These are phyloP conservation scores for Fissipunctia ypsillon DNA, from an alignment of 2,888 invertebrate species.

Conservation along the genomic window DNA sequence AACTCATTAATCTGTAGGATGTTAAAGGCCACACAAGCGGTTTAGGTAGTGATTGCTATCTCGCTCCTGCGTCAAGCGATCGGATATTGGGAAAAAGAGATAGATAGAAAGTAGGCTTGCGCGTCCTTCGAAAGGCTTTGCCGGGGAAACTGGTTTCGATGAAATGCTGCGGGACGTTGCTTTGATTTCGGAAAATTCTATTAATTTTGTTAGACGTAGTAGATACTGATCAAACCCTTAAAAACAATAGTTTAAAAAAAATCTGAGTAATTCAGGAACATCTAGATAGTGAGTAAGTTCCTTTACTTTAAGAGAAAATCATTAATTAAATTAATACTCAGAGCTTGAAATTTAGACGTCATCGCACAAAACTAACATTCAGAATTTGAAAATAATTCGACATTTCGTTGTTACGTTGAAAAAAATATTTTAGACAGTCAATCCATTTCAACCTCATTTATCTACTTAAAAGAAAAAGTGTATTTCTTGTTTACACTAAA, in stretches of 20 bases:
- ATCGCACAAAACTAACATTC: neutral
- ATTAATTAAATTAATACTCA: neutral
- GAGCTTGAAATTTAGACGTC: neutral
- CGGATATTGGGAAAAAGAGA: conserved; percentile 78
- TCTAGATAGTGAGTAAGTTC: neutral
- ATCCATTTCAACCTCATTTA: conserved; percentile 6
- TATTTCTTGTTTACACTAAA: neutral
- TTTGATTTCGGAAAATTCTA: conserved; percentile 59
- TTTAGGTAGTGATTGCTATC: conserved; percentile 76
- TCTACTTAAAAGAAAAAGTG: neutral
- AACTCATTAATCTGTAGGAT: conserved; percentile 78
- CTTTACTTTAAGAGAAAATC: neutral
- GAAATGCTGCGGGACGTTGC: conserved; percentile 86
- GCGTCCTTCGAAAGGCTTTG: conserved; percentile 86
- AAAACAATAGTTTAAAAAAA: neutral
- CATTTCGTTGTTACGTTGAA: neutral
- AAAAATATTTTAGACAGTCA: neutral
- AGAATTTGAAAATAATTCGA: neutral
- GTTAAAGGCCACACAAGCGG: conserved; percentile 74
- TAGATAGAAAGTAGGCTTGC: conserved; percentile 80
- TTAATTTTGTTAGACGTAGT: conserved; percentile 29
- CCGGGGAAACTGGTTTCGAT: conserved; percentile 85
- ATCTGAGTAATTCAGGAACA: neutral
- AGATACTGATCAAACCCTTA: accelerated
- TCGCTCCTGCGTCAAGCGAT: conserved; percentile 67